phyloP scores from a whole-genome alignment of 2,888 invertebrate species.

The Cetonia aurata region DNA sequence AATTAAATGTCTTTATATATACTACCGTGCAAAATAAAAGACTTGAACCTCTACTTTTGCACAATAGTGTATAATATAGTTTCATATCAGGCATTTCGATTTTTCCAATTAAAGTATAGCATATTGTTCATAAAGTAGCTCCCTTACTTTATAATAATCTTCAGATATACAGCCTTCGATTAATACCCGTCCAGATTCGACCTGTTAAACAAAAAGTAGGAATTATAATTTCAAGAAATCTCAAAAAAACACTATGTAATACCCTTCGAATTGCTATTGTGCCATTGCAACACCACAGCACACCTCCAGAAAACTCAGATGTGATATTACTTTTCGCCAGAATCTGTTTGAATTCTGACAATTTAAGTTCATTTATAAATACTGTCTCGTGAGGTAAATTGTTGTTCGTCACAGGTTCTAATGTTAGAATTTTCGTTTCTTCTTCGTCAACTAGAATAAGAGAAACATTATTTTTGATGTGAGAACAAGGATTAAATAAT shows the following conservation, averaged over 20 bases:
- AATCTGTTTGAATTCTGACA: constrained; percentile 91
- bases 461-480: not conserved
- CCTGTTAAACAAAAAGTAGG: constrained; percentile 66
- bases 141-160: constrained; percentile 94
- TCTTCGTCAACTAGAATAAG: constrained; percentile 66
- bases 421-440: constrained; percentile 75
- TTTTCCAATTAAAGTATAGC: constrained; percentile 82
- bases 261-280: constrained; percentile 90
- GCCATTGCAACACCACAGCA: constrained; percentile 93
- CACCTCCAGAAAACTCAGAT: constrained; percentile 92
- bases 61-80: constrained; percentile 5
- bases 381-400: constrained; percentile 83
- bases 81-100: constrained; percentile 30
- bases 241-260: constrained; percentile 55
- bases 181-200: constrained; percentile 92
- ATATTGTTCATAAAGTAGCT: constrained; percentile 95
- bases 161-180: constrained; percentile 95
- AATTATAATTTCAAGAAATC: not conserved
- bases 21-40: constrained; percentile 8
- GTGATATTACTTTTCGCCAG: constrained; percentile 80
- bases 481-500: not conserved
- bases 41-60: constrained; percentile 45
- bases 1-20: constrained; percentile 21
- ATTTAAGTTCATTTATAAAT: constrained; percentile 92
- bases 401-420: constrained; percentile 74